Base-by-base conservation (phyloP, 1,140 invertebrate genomes). In the Popillia japonica region DNA sequence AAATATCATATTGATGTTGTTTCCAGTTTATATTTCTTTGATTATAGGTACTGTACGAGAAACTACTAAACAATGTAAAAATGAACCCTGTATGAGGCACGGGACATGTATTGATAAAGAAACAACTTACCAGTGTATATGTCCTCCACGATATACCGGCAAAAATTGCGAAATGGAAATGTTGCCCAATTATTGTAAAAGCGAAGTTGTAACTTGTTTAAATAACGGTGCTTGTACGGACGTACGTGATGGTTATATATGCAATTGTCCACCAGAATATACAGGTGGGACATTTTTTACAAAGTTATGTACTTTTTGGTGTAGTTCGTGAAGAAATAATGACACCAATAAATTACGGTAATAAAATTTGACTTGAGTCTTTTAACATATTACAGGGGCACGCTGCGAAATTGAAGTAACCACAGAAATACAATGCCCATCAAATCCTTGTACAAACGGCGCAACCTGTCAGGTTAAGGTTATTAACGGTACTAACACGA, bases 71-170 rank as follows among this genome's bases (percentile, higher is more conserved):
- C n/a, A n/a, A n/a, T n/a, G n/a, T n/a, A n/a, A n/a, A n/a, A 90
- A 92, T 83, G 93, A 94, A 83, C 94, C 95, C 8, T 96, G 95
- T 87, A 92, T 94, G 91, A 90, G 90, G 81, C 93, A 93, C 85
- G 95, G 95, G 77, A 91, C 90, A 77, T 96, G 95, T 86, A 91
- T 94, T 72, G 92, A 93, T 40, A 88, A 90, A 84, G 88, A 90
- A 79, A 93, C 94, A 81, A 90, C 92, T 78, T 96, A 95, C 87
- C 91, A 92, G 81, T 96, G 95, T 86, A 90, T 92, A 82, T 96
- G 95, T 88, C 89, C 91, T 64, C 89, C 93, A 40, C 90, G 94
- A 75, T 96, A 95, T 86, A 91, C 91, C 77, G 95, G 95, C 79
- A 93, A 93, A 88, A 95, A 95, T 87, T 96, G 95, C 87, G 91